Percentiles rank a stretch among this genome's conserved stretches.
Evolutionary conservation across 2,113 vertebrate genomes (phyloP).

Genomic region (Crocuta crocuta): DNA sequence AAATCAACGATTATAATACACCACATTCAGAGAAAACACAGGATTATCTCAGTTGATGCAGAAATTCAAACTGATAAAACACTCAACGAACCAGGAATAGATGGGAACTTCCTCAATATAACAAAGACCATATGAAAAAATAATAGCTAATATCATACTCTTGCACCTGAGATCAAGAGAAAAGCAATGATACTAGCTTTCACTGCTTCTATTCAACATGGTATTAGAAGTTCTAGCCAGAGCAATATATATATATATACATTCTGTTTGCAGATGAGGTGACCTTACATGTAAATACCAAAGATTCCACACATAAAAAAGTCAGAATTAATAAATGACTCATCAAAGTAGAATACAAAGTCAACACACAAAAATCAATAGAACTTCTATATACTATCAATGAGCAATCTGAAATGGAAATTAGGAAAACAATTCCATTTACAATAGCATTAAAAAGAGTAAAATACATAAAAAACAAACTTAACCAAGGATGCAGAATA

Average conservation of each 20-base stretch:
- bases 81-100: background rate
- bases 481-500: background rate
- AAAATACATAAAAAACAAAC: background rate
- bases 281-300: background rate
- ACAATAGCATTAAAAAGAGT: background rate
- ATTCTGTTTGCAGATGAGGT: background rate
- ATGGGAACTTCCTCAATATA: background rate
- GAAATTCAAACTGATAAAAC: background rate
- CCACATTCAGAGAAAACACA: background rate
- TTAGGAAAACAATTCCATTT: background rate
- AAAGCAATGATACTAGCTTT: background rate
- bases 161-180: background rate
- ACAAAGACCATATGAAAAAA: background rate
- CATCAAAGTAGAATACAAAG: background rate
- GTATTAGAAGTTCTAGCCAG: background rate
- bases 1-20: background rate
- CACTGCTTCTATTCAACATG: background rate
- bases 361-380: background rate
- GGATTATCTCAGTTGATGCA: background rate
- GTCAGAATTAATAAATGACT: background rate
- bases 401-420: background rate
- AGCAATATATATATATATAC: background rate
- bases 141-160: background rate
- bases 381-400: background rate
- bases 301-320: background rate